phyloP scores from a whole-genome alignment of 2,888 invertebrate genomes.

The Epistrophe grossulariae region DNA sequence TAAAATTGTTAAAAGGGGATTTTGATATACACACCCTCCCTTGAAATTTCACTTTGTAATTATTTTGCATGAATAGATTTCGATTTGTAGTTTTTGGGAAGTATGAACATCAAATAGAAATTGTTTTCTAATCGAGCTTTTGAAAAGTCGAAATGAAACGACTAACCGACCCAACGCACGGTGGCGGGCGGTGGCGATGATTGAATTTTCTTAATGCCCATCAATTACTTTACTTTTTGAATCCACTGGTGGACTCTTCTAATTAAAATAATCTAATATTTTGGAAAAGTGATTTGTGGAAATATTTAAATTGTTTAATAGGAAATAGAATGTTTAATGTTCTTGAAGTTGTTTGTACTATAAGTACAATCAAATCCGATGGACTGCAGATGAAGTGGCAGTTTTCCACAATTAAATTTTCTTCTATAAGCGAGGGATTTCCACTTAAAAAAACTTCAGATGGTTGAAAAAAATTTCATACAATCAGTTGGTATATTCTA shows the following conservation, averaged over 20 bases:
- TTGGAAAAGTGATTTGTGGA: neutral
- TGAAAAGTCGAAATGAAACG: conserved; percentile 7
- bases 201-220: conserved; percentile 31
- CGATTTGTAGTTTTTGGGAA: conserved; percentile 25
- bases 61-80: conserved; percentile 46
- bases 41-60: conserved; percentile 44
- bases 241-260: neutral
- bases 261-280: neutral
- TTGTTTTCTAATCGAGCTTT: conserved; percentile 26
- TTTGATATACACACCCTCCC: neutral
- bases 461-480: too few species aligned
- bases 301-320: neutral
- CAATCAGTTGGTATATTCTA: too few species aligned
- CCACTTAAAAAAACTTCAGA: too few species aligned
- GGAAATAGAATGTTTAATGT: neutral
- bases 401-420: too few species aligned
- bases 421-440: too few species aligned
- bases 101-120: conserved; percentile 22
- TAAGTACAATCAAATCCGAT: too few species aligned
- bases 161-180: too few species aligned
- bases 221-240: neutral
- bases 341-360: neutral
- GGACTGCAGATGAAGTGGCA: too few species aligned
- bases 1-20: neutral
- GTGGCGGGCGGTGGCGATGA: neutral